Evolutionary conservation across 2,888 invertebrate genomes (phyloP).

Genomic region (Tiphia femorata): DNA sequence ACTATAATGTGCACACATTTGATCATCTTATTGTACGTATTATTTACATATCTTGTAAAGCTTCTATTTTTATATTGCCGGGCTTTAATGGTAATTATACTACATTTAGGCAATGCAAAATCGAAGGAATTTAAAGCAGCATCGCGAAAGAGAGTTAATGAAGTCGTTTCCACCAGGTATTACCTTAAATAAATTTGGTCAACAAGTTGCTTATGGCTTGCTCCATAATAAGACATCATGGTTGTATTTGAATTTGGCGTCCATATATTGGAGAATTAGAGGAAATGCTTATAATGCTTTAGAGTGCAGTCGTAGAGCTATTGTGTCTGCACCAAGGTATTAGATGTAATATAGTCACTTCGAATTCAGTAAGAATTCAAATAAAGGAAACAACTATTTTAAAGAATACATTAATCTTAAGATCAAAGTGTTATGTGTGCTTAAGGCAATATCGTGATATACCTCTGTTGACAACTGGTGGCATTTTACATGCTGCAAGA

Average conservation of each 20-base stretch:
- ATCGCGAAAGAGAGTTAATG: conserved; percentile 71
- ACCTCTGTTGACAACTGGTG: conserved; percentile 80
- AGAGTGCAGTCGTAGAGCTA: conserved; percentile 82
- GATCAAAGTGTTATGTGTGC: conserved; percentile 59
- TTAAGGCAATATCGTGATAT: conserved; percentile 80
- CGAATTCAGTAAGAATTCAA: conserved; percentile 12
- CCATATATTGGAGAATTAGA: conserved; percentile 82
- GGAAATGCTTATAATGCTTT: conserved; percentile 84
- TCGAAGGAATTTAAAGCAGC: conserved; percentile 70
- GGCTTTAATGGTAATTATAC: neutral
- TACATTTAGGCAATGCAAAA: conserved; percentile 70
- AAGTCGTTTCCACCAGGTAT: conserved; percentile 64
- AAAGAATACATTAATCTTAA: no score
- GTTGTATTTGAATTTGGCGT: conserved; percentile 84
- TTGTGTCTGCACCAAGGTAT: conserved; percentile 82
- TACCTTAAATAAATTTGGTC: conserved; percentile 72
- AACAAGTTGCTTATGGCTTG: conserved; percentile 75
- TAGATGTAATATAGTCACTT: conserved; percentile 5
- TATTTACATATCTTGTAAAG: neutral
- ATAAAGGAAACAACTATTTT: neutral
- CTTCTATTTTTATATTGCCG: neutral
- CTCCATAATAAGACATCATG: conserved; percentile 80
- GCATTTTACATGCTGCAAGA: conserved; percentile 78
- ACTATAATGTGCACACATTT: conserved; percentile 76
- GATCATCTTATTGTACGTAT: conserved; percentile 73